Base-by-base conservation (phyloP, 2,888 invertebrate genomes). In the Ophion ventricosus region DNA sequence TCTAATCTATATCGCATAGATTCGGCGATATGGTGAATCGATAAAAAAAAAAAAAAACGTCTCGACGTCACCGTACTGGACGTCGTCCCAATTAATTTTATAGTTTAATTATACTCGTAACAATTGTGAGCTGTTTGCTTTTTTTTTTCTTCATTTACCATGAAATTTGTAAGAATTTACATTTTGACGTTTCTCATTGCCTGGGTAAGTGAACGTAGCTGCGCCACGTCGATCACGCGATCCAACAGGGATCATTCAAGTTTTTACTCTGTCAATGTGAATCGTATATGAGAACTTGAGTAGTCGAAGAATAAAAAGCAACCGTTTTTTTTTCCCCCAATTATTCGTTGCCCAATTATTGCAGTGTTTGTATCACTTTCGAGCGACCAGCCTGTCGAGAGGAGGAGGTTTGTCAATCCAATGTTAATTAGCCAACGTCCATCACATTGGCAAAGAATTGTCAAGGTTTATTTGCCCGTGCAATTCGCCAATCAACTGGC, bases 161-260 rank as follows among this genome's bases (percentile, higher is more conserved):
- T 85, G 84, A 84, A 81, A 87, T 73, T 85, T 85, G 69, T 85
- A 82, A 61, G 29, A 73, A 54, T 87, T 85, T 85, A 80, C 61
- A 59, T 85, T 78, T 82, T 85, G 75, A 85, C 82, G 59, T 82
- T 80, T 84, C 29, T 85, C 61, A 80, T 82, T 77, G 63, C 26
- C 11, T 54, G 70, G 86, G 86, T 84, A 82, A 85, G 86, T 84
- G 66, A 78, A 80, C 56, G 23, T 72, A 76, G 64, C 63, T 35
- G 64, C 25, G 14, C 63, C 29, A 40, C 59, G 23, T 35, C 40
- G 61, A 56, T 67, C 23, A n/a, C 14, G 35, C 35, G 8, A 61
- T 43, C 49, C n/a, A 10, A 69, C 61, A 49, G 69, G 25, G 2
- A 74, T 29, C 26, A n/a, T 61, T 63, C 26, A 49, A 74, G 49